Evolutionary conservation across 2,888 invertebrate genomes (phyloP), one percentile per base, ranked within the genome.

Genomic region (Biston stratarius): DNA sequence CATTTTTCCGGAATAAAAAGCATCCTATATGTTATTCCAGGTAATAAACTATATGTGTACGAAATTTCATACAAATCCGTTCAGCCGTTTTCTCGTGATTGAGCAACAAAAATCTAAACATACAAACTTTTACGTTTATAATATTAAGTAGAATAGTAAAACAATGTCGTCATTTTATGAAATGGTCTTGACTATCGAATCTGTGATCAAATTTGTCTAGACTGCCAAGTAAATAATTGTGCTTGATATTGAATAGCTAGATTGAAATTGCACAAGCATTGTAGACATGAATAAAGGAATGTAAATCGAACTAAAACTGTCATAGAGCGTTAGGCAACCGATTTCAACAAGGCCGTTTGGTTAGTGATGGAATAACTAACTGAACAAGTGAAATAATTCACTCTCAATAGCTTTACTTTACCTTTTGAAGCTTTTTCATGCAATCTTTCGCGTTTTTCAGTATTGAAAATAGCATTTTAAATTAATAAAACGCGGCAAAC

Each of bases 351-450:
- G 69, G 65, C 61, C 61, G 65, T 55, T 53, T 9, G 38, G 61
- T 57, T 64, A 51, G 42, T 6, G 47, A 42, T 56, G 42, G 45
- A 48, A 47, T 12, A 14, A 24, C 15, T 61, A 33, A 56, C 57
- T 15, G 44, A 58, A 53, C 67, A 67, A 67, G 67, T 67, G 66
- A 58, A 62, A 67, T 62, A 67, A 62, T 47, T 67, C 58, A 58
- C 58, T 66, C 6, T 33, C 11, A 15, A 14, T 8, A 36, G 48
- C 51, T 45, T 42, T 5, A 61, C 51, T 24, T 33, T 48, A 48
- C 11, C 48, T 48, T 33, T 48, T 48, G 38, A 38, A 38, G 6
- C 8, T 38, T 5, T 1, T 9, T 38, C 0, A 6, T 38, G 38
- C 6, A 9, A 38, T 36, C 5, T 5, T 6, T 5, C 7, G 5